phyloP scores from a whole-genome alignment of 2,113 vertebrate species.

The Ascaphus truei region DNA sequence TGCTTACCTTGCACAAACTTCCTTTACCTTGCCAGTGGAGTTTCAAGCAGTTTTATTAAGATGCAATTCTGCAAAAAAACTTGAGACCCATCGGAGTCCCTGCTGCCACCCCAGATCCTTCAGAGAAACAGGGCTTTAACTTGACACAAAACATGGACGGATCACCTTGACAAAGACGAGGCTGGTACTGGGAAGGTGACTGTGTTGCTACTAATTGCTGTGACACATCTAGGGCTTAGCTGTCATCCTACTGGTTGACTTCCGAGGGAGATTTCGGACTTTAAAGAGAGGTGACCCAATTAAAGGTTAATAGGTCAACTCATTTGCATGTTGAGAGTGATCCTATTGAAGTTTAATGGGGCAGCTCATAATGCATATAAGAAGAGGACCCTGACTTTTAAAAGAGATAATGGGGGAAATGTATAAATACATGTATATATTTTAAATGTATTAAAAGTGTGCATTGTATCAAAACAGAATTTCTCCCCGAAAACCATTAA shows the following conservation, averaged over 20 bases:
- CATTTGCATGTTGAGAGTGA: neutral
- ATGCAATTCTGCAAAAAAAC: neutral
- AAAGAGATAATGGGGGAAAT: too few relatives aligned
- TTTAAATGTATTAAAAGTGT: too few relatives aligned
- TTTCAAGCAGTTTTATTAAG: constrained; percentile 1
- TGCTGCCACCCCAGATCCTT: neutral
- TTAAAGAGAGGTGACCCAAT: too few relatives aligned
- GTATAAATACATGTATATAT: too few relatives aligned
- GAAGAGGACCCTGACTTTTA: too few relatives aligned
- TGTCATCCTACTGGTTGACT: neutral
- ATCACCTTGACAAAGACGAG: neutral
- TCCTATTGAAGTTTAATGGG: neutral
- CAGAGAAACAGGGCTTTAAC: neutral
- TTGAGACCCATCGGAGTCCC: too few relatives aligned
- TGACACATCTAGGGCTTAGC: neutral
- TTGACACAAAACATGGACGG: neutral
- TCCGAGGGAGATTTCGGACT: neutral
- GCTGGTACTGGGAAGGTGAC: too few relatives aligned
- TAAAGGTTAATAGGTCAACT: neutral
- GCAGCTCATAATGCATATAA: too few relatives aligned
- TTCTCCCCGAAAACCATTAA: too few relatives aligned
- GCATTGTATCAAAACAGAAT: too few relatives aligned
- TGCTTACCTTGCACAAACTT: constrained; percentile 10
- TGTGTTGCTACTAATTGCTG: neutral
- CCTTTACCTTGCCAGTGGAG: neutral